A percentile compares a stretch with the other conserved stretches of the same genome.
phyloP scores from a whole-genome alignment of 2,888 invertebrate genomes.

The Onchidella celtica region DNA sequence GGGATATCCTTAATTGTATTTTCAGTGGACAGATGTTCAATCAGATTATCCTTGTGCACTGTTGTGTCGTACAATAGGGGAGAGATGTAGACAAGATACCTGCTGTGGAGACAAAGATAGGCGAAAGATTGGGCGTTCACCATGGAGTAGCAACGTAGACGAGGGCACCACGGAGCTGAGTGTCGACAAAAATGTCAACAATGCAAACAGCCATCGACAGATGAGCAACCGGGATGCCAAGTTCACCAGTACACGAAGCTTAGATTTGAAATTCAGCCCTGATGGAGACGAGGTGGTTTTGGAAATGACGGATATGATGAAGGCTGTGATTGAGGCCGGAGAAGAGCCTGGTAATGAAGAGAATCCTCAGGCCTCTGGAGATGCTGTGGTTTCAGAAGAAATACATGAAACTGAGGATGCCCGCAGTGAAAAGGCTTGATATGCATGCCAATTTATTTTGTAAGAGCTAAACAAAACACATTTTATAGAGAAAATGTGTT shows the following conservation, averaged over 20 bases:
- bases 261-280: constrained; percentile 44
- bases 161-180: background rate
- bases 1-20: too few relatives aligned
- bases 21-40: constrained; percentile 53
- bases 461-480: too few relatives aligned
- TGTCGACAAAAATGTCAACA: background rate
- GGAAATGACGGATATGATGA: constrained; percentile 38
- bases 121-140: background rate
- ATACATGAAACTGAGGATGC: too few relatives aligned
- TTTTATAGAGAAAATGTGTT: too few relatives aligned
- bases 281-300: constrained; percentile 49
- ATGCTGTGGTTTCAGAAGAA: too few relatives aligned
- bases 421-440: too few relatives aligned
- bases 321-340: background rate
- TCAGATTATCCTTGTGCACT: constrained; percentile 67
- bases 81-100: constrained; percentile 72
- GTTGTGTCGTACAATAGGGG: constrained; percentile 74
- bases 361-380: background rate
- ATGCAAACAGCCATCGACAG: background rate
- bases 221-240: background rate
- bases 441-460: too few relatives aligned
- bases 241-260: constrained; percentile 30
- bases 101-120: constrained; percentile 66
- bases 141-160: background rate
- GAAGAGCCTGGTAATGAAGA: background rate